phyloP scores from a whole-genome alignment of 2,888 invertebrate species.

The Opisthograptis luteolata region DNA sequence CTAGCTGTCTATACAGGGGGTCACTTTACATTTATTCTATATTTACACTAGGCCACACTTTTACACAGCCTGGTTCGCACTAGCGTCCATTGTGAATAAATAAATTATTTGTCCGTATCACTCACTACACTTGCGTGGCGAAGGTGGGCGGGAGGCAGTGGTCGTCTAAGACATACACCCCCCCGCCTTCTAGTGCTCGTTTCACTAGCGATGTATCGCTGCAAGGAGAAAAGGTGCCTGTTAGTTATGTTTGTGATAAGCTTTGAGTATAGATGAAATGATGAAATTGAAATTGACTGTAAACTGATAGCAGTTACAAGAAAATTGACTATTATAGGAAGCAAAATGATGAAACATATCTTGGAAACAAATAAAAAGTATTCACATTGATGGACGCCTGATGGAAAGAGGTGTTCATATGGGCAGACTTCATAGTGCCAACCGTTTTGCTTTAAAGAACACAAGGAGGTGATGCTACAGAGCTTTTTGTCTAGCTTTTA shows the following conservation, averaged over 20 bases:
- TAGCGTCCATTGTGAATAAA: slow-evolving; percentile 79
- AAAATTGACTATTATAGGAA: too few relatives aligned
- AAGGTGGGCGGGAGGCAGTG: slow-evolving; percentile 90
- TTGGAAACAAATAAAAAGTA: slow-evolving; percentile 1
- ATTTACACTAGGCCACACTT: slow-evolving; percentile 77
- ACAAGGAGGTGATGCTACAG: too few relatives aligned
- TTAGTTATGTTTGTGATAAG: too few relatives aligned
- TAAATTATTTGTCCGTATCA: slow-evolving; percentile 71
- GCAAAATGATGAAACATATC: too few relatives aligned
- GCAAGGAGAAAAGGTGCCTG: slow-evolving; percentile 64
- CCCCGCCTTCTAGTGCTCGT: slow-evolving; percentile 87
- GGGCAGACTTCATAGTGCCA: not conserved
- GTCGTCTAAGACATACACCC: slow-evolving; percentile 90
- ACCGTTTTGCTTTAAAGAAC: too few relatives aligned
- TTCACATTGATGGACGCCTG: slow-evolving; percentile 11
- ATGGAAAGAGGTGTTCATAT: slow-evolving; percentile 5
- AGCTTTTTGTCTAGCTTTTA: not conserved
- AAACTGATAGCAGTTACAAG: too few relatives aligned
- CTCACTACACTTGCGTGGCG: slow-evolving; percentile 91
- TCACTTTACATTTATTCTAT: slow-evolving; percentile 82
- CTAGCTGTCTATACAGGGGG: slow-evolving; percentile 82
- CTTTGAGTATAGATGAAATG: too few relatives aligned
- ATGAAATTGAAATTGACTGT: too few relatives aligned
- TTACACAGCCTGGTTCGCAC: slow-evolving; percentile 74
- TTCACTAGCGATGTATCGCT: slow-evolving; percentile 89